Percentiles rank a stretch among this genome's conserved stretches.
Conservation (phyloP, 2,797 vertebrate species). For the Sebastes trivittatus region DNA sequence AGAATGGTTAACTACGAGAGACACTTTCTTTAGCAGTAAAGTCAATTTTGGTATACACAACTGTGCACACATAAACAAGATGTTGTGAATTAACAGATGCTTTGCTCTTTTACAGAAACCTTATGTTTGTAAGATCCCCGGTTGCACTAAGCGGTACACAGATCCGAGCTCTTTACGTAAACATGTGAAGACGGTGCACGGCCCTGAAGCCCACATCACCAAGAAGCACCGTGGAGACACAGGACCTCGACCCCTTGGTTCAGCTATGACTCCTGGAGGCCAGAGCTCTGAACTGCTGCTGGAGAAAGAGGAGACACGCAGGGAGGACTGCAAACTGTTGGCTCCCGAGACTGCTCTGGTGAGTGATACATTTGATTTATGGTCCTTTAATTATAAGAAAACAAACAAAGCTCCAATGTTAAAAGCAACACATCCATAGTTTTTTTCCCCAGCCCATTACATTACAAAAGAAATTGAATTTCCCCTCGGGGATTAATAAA, state of each 20-base stretch:
- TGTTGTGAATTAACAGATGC: not conserved
- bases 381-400: not conserved
- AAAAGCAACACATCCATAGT: not conserved
- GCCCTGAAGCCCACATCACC: slow-evolving; percentile 96
- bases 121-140: slow-evolving; percentile 96
- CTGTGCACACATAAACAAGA: not conserved
- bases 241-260: slow-evolving; percentile 80
- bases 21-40: not conserved
- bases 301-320: slow-evolving; percentile 88
- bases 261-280: slow-evolving; percentile 76
- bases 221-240: slow-evolving; percentile 94
- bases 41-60: not conserved
- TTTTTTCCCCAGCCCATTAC: too few relatives aligned
- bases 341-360: slow-evolving; percentile 89
- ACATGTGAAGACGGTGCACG: slow-evolving; percentile 97
- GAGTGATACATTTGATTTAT: slow-evolving; percentile 45
- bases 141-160: slow-evolving; percentile 97
- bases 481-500: too few relatives aligned
- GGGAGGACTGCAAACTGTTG: slow-evolving; percentile 90
- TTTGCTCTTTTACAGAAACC: slow-evolving; percentile 87
- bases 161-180: slow-evolving; percentile 97
- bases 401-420: not conserved
- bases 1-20: not conserved
- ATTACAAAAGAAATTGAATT: too few relatives aligned
- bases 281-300: slow-evolving; percentile 85